Percentiles rank a stretch among this genome's conserved stretches.
These are phyloP conservation scores for Lysandra coridon DNA, from an alignment of 2,888 invertebrate species.

Conservation along the genomic window DNA sequence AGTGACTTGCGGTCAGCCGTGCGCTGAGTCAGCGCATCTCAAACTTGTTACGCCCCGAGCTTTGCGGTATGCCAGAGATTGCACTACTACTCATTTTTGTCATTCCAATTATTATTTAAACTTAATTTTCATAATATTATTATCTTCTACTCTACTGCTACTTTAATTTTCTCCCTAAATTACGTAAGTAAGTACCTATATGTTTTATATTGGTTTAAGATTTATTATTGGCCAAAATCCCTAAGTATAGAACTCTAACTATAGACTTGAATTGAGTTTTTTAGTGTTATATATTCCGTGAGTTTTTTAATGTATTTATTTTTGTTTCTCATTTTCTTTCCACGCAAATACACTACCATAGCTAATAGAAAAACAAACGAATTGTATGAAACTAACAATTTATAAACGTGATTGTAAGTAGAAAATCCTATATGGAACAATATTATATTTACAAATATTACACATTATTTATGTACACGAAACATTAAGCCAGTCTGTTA, in stretches of 20 bases:
- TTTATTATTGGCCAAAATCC: too few relatives aligned
- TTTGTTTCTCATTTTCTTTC: too few relatives aligned
- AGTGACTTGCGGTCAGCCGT: conserved; percentile 58
- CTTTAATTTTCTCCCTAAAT: background rate
- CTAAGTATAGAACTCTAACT: too few relatives aligned
- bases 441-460: background rate
- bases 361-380: background rate
- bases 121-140: background rate
- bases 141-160: background rate
- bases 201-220: too few relatives aligned
- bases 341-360: too few relatives aligned
- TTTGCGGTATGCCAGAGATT: conserved; percentile 21
- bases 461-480: background rate
- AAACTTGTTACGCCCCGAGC: conserved; percentile 22
- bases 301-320: too few relatives aligned
- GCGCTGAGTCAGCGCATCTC: conserved; percentile 32
- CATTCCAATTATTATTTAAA: conserved; percentile 1
- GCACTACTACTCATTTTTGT: conserved; percentile 2
- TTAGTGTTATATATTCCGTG: too few relatives aligned
- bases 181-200: background rate
- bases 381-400: background rate
- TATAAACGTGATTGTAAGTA: background rate
- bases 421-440: background rate
- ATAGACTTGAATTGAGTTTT: too few relatives aligned
- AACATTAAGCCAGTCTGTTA: background rate